Evolutionary conservation across 2,797 vertebrate species (phyloP).

Genomic region (Aselliscus stoliczkanus): DNA sequence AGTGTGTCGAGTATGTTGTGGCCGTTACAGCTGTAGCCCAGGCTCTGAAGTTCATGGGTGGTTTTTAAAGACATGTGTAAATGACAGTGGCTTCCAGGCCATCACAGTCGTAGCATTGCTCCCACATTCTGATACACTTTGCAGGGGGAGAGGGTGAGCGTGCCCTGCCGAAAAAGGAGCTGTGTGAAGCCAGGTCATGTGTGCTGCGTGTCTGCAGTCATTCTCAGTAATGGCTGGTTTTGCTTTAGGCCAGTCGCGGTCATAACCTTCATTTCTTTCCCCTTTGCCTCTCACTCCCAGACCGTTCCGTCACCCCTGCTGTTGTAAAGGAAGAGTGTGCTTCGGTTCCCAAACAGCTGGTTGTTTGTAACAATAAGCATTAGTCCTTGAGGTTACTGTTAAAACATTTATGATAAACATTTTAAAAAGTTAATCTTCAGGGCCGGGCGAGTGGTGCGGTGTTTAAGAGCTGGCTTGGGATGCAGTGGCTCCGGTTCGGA

Average conservation of each 20-base stretch:
- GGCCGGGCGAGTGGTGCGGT: too few species aligned
- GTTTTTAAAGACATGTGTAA: not conserved
- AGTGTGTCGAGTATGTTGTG: not conserved
- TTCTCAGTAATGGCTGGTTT: not conserved
- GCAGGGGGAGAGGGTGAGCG: not conserved
- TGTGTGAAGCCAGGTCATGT: not conserved
- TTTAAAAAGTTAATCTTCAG: not conserved
- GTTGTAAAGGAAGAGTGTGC: not conserved
- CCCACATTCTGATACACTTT: fast-evolving
- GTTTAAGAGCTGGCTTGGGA: too few species aligned
- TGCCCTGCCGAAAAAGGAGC: not conserved
- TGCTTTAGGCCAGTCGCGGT: not conserved
- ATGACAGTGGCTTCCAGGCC: not conserved
- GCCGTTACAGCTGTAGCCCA: fast-evolving
- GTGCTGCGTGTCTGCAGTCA: fast-evolving
- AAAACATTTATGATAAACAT: not conserved
- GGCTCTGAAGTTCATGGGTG: not conserved
- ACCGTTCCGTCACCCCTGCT: too few species aligned
- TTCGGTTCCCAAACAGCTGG: not conserved
- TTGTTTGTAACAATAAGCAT: not conserved
- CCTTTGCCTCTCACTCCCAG: not conserved
- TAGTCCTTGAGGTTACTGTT: not conserved
- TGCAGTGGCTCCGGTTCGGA: too few species aligned
- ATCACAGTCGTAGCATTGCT: fast-evolving
- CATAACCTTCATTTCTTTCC: not conserved